Percentiles rank a stretch among this genome's conserved stretches.
These are phyloP conservation scores for Parnassius smintheus DNA, from an alignment of 2,888 invertebrate species.

Conservation along the genomic window DNA sequence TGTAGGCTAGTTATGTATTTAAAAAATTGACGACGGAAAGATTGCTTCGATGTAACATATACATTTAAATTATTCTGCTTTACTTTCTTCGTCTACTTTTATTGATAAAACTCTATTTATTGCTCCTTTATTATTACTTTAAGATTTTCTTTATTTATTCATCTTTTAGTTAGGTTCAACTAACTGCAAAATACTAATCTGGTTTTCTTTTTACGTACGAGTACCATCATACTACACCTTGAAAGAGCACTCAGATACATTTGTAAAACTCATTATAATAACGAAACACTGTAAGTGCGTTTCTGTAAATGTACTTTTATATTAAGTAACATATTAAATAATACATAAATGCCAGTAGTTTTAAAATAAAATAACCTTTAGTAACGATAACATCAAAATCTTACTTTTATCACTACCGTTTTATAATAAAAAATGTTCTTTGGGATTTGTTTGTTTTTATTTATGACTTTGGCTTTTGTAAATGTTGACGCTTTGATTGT, in stretches of 20 bases:
- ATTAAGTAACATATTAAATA: constrained; percentile 1
- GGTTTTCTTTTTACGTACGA: constrained; percentile 17
- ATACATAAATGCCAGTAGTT: constrained; percentile 18
- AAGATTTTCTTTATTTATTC: constrained; percentile 45
- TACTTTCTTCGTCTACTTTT: constrained; percentile 35
- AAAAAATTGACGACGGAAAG: constrained; percentile 60
- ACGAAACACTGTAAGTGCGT: neutral
- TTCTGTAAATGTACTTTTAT: constrained; percentile 6
- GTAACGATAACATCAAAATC: neutral
- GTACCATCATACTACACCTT: constrained; percentile 9
- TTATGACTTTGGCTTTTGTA: constrained; percentile 2
- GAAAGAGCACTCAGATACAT: constrained; percentile 1
- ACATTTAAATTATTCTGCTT: constrained; percentile 52
- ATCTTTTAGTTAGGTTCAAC: constrained; percentile 19
- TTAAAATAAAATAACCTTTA: constrained; percentile 2
- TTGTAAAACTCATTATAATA: constrained; percentile 3
- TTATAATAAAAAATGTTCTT: constrained; percentile 10
- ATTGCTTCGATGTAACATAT: constrained; percentile 62
- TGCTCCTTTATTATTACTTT: constrained; percentile 45
- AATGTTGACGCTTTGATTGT: constrained; percentile 8
- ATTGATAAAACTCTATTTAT: constrained; percentile 51
- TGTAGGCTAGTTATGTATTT: constrained; percentile 74
- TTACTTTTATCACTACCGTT: neutral
- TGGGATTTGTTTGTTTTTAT: constrained; percentile 4
- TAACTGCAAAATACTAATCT: constrained; percentile 10